phyloP scores from a whole-genome alignment of 2,888 invertebrate species.

The Eupithecia pulchellata region DNA sequence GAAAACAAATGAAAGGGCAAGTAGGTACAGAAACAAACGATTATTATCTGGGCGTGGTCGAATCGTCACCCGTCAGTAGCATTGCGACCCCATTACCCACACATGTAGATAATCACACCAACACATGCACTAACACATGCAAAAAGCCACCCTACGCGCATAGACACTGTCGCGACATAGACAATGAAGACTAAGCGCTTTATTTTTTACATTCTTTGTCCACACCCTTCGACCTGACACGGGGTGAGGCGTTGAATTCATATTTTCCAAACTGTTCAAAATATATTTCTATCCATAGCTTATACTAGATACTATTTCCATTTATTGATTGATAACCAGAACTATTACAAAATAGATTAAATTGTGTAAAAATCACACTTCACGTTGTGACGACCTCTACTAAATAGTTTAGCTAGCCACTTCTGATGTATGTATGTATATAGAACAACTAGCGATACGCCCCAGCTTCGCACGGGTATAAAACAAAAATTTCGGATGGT shows the following conservation, averaged over 20 bases:
- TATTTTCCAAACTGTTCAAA: constrained; percentile 6
- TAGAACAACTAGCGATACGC: too few relatives aligned
- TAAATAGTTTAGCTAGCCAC: neutral
- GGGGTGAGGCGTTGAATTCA: constrained; percentile 43
- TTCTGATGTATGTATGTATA: neutral
- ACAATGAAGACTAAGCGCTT: constrained; percentile 79
- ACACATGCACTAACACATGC: constrained; percentile 57
- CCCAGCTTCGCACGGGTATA: too few relatives aligned
- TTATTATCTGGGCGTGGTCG: constrained; percentile 76
- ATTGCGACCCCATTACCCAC: constrained; percentile 61
- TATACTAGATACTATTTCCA: neutral
- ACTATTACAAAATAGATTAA: too few relatives aligned
- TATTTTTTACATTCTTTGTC: constrained; percentile 77
- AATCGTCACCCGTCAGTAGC: constrained; percentile 67
- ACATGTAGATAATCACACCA: constrained; percentile 47
- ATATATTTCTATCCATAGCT: neutral
- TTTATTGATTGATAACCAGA: too few relatives aligned
- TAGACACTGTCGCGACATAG: constrained; percentile 63
- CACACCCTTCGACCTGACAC: constrained; percentile 60
- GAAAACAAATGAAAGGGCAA: constrained; percentile 48
- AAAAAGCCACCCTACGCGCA: constrained; percentile 62
- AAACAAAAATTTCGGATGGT: too few relatives aligned
- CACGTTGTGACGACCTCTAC: too few relatives aligned
- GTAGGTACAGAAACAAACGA: constrained; percentile 67
- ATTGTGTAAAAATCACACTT: too few relatives aligned